phyloP scores from a whole-genome alignment of 2,888 invertebrate genomes.

The Tetrapedia diversipes region DNA sequence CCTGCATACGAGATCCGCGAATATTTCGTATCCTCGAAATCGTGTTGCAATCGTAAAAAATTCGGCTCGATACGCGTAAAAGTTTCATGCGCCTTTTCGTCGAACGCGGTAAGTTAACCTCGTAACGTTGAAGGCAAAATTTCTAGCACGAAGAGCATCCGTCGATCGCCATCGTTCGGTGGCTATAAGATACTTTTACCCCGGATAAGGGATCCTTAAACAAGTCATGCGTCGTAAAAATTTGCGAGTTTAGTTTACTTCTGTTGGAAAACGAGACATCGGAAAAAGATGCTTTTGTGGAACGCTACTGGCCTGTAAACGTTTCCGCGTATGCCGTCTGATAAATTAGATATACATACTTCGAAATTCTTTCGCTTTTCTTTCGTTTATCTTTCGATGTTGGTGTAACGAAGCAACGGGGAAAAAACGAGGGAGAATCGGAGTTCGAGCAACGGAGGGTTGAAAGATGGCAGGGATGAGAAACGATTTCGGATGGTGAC shows the following conservation, averaged over 20 bases:
- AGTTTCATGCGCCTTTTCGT: constrained; percentile 46
- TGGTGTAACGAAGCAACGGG: too few species aligned
- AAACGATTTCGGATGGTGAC: constrained; percentile 43
- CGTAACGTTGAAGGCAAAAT: constrained; percentile 25
- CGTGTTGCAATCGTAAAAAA: constrained; percentile 22
- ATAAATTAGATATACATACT: constrained; percentile 67
- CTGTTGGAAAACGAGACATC: constrained; percentile 48
- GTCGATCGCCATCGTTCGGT: constrained; percentile 23
- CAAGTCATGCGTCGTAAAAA: constrained; percentile 59
- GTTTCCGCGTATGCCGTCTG: too few species aligned
- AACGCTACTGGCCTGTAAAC: constrained; percentile 60
- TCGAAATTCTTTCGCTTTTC: too few species aligned
- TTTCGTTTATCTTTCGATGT: too few species aligned
- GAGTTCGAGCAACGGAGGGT: background rate
- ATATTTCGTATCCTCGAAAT: background rate
- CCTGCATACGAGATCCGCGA: background rate
- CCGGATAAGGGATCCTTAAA: constrained; percentile 47
- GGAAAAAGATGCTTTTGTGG: constrained; percentile 46
- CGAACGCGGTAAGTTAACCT: constrained; percentile 28
- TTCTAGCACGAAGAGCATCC: constrained; percentile 10
- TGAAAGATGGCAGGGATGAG: background rate
- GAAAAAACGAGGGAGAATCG: background rate
- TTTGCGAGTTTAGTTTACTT: constrained; percentile 55
- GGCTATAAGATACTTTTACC: constrained; percentile 46
- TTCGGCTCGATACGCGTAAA: constrained; percentile 35